A percentile compares a stretch with the other conserved stretches of the same genome.
These are phyloP conservation scores for Boleophthalmus pectinirostris DNA, from an alignment of 2,113 vertebrate genomes.

Conservation along the genomic window DNA sequence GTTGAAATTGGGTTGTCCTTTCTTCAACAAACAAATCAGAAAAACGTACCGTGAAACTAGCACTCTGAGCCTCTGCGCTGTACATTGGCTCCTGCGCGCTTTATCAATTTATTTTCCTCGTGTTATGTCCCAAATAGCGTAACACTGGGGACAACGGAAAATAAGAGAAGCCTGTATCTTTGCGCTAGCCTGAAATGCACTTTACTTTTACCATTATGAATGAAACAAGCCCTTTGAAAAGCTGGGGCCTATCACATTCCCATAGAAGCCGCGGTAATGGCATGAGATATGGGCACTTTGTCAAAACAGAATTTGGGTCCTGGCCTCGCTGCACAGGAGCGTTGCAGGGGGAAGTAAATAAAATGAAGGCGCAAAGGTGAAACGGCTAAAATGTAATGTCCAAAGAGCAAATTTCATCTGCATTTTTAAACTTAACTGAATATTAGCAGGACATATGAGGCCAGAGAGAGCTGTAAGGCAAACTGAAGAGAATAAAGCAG, in stretches of 20 bases:
- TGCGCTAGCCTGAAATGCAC: conserved; percentile 3
- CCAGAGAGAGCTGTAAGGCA: not conserved
- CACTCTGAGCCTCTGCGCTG: not conserved
- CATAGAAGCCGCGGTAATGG: not conserved
- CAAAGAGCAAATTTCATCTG: not conserved
- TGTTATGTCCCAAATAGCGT: conserved; percentile 6
- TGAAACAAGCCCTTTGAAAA: conserved; percentile 1
- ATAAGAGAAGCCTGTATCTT: conserved; percentile 1
- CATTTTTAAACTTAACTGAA: conserved; percentile 1
- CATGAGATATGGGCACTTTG: conserved; percentile 5
- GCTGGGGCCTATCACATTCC: not conserved
- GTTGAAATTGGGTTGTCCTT: conserved; percentile 1
- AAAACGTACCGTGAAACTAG: not conserved
- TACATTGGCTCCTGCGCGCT: not conserved
- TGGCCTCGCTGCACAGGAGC: not conserved
- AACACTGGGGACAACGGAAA: not conserved
- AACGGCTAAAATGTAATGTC: not conserved
- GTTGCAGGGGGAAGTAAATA: not conserved
- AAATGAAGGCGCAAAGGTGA: not conserved
- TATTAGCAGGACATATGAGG: not conserved
- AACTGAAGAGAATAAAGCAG: not conserved
- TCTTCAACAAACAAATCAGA: conserved; percentile 5
- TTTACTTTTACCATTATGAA: conserved; percentile 9
- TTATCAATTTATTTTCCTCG: conserved; percentile 7
- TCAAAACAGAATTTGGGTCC: not conserved